Base-by-base conservation (phyloP, 2,888 invertebrate species). In the Lottia scabra region DNA sequence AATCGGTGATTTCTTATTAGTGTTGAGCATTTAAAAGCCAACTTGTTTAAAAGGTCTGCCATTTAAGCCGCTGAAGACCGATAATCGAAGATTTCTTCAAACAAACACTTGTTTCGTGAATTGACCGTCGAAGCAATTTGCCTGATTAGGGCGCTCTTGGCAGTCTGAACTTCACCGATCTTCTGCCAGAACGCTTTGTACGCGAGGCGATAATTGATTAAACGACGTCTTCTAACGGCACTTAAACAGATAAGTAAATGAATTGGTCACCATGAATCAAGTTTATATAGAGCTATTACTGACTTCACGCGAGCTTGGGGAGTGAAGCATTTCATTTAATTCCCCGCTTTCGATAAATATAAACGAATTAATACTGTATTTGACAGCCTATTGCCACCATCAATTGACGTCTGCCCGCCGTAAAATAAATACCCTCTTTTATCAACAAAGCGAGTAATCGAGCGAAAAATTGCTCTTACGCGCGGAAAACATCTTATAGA, bases 211-310 rank as follows among this genome's bases (percentile, higher is more conserved):
- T 76, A 78, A 78, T 76, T 78, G 78, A 78, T 78, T 73, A 73
- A 76, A 70, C 67, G 76, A 38, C 69, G 73, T 65, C 67, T 66
- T 69, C 68, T 67, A 72, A 64, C 76, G 74, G 63, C 73, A 71
- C 73, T 75, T 75, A 75, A 74, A 74, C 72, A 74, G 73, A 75
- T 78, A 78, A 78, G 78, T 78, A 78, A 78, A 78, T 76, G 76
- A 26, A 71, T 66, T 65, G 26, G 71, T 48, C 67, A 67, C 65
- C 63, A 62, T 63, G 67, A 67, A 67, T 71, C 67, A 67, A 67
- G 43, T 67, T 19, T 62, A 67, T 67, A 67, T 67, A 63, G 71
- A 66, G 63, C 71, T 67, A 67, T 67, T 67, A 67, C 27, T 67
- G 67, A 38, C 67, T 30, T 44, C 62, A 62, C 71, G 67, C 45